Base-by-base conservation (phyloP, 2,888 invertebrate genomes). In the Oxytorus armatus region DNA sequence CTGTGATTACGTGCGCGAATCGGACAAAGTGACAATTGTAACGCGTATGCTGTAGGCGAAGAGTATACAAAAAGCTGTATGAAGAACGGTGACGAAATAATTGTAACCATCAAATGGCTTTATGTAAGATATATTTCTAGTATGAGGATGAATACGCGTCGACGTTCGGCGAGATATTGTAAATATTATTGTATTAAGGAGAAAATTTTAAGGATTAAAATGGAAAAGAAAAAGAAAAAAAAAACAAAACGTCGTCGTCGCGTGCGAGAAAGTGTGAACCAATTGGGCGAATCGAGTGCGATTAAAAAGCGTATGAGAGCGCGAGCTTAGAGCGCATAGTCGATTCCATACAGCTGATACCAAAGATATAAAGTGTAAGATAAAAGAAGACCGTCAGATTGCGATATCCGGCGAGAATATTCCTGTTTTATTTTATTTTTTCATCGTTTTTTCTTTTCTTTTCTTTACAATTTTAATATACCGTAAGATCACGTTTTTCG, bases 311-410 rank as follows among this genome's bases (percentile, higher is more conserved):
- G 73, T 76, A 68, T 78, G 81, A 70, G 79, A 81, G 75, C 77
- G 68, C 68, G 75, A 81, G 65, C 80, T 72, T 61, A 70, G 74
- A 82, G 66, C 72, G 79, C 75, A 79, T 85, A 84, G 83, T 86
- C 86, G 86, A 88, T 89, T 88, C 87, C 89, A 88, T 89, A 91
- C 89, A 89, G 91, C 90, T 89, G 83, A 90, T 90, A 91, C 91
- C 91, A 92, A 92, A 92, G 91, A 91, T 88, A 89, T 88, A 83
- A 66, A 85, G 76, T 73, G 78, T 90, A 89, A 89, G 87, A 86
- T 87, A 84, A n/a, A 85, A 86, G 47, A 68, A 65, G 11, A 33
- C 23, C 66, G 55, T 69, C 77, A 29, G 59, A 44, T 51, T 18
- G 8, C 61, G 16, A 51, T 16, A 59, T 68, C 72, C 70, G 74